Percentiles rank a stretch among this genome's conserved stretches.
phyloP scores from a whole-genome alignment of 2,113 vertebrate genomes.

The Australoheros scitulus region DNA sequence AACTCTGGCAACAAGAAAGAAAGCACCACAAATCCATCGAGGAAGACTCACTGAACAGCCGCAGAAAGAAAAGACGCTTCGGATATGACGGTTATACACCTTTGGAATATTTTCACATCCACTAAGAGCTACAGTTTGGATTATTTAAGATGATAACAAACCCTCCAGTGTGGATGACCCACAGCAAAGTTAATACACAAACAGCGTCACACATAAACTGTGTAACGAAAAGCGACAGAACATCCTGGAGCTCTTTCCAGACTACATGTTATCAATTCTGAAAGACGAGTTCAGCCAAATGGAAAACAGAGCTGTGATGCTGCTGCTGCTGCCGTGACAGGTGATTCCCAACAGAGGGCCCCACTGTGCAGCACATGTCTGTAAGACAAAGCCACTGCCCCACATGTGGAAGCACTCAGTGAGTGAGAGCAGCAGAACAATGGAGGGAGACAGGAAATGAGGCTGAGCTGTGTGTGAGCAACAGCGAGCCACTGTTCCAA shows the following conservation, averaged over 20 bases:
- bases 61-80: too few species aligned
- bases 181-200: background rate
- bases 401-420: constrained; percentile 72
- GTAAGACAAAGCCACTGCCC: background rate
- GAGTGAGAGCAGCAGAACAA: constrained; percentile 51
- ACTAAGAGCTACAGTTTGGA: background rate
- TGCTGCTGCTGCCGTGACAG: constrained; percentile 16
- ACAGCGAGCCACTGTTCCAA: constrained; percentile 4
- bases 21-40: too few species aligned
- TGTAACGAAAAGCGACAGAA: background rate
- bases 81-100: background rate
- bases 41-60: too few species aligned
- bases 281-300: too few species aligned
- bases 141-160: background rate
- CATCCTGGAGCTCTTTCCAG: background rate
- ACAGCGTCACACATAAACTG: background rate
- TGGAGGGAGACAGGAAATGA: constrained; percentile 59
- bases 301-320: background rate
- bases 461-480: constrained; percentile 30
- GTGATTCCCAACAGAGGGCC: constrained; percentile 61
- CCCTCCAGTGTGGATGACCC: background rate
- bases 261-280: background rate
- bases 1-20: too few species aligned
- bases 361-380: background rate
- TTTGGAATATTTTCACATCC: too few species aligned